These are phyloP conservation scores for Strix aluco DNA, from an alignment of 2,113 vertebrate genomes.

Conservation along the genomic window DNA sequence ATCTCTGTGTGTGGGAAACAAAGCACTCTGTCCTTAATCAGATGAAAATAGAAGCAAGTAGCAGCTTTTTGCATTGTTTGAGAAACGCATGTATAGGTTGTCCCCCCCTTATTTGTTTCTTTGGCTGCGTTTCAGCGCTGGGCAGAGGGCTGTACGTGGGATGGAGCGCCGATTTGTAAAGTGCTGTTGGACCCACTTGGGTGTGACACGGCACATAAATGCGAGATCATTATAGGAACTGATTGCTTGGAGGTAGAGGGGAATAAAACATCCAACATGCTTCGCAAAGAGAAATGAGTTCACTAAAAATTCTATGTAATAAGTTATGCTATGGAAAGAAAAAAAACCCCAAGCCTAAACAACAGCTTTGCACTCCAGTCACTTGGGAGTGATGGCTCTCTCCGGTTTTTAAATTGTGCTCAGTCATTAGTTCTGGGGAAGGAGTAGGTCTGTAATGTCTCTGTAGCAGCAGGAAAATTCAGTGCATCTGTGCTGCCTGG, in stretches of 20 bases:
- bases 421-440: neutral
- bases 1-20: neutral
- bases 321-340: neutral
- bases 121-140: neutral
- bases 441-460: neutral
- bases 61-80: neutral
- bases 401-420: neutral
- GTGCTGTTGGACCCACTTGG: neutral
- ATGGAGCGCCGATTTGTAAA: neutral
- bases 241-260: neutral
- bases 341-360: neutral
- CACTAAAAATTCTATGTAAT: neutral
- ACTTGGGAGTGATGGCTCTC: neutral
- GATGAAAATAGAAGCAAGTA: neutral
- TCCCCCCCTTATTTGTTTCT: neutral
- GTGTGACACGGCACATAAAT: neutral
- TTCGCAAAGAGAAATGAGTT: neutral
- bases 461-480: neutral
- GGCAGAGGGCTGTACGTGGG: neutral
- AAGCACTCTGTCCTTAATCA: neutral
- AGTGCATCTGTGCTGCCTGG: neutral
- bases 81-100: accelerated
- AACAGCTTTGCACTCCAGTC: neutral
- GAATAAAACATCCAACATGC: neutral
- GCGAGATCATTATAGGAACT: neutral